These are phyloP conservation scores for Torymus texanus DNA, from an alignment of 2,888 invertebrate species.

Conservation along the genomic window DNA sequence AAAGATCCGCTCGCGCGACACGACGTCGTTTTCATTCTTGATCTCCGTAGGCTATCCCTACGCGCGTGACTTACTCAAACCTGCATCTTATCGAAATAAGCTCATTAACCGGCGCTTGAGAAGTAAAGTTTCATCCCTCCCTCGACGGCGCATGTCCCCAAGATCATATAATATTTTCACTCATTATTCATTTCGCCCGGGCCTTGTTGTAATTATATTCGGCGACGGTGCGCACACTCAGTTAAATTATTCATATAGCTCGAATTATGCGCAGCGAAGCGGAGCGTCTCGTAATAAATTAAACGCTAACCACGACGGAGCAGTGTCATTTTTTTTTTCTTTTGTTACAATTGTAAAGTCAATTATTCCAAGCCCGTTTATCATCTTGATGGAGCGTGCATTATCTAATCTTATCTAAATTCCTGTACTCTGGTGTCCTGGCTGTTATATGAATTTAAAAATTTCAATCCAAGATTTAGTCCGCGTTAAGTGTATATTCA, in stretches of 20 bases:
- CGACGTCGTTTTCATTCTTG: background rate
- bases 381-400: too few species aligned
- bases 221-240: background rate
- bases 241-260: conserved; percentile 20
- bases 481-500: too few species aligned
- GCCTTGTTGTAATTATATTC: conserved; percentile 16
- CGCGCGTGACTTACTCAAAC: conserved; percentile 1
- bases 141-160: background rate
- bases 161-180: conserved; percentile 21
- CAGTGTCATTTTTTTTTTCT: too few species aligned
- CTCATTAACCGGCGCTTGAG: conserved; percentile 12
- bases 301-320: too few species aligned
- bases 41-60: background rate
- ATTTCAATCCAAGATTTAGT: too few species aligned
- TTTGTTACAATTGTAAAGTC: too few species aligned
- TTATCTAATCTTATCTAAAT: too few species aligned
- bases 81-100: conserved; percentile 32
- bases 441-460: too few species aligned
- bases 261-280: background rate
- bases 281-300: too few species aligned
- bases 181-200: conserved; percentile 5
- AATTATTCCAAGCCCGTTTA: too few species aligned
- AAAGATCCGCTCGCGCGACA: too few species aligned
- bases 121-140: conserved; percentile 9
- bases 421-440: too few species aligned